phyloP scores from a whole-genome alignment of 1,140 invertebrate species.

The Polyergus mexicanus region DNA sequence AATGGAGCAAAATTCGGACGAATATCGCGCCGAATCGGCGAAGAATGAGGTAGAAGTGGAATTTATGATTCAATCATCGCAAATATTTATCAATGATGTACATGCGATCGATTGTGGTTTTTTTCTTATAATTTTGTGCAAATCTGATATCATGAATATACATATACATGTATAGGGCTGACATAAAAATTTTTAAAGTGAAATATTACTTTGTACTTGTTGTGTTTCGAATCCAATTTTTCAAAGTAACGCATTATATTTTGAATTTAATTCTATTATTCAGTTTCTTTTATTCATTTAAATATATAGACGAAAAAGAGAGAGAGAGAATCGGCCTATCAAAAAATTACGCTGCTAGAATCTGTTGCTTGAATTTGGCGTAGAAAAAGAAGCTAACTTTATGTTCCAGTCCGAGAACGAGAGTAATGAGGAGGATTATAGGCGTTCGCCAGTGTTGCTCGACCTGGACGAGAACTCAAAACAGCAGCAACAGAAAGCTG shows the following conservation, averaged over 20 bases:
- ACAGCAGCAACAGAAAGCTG: slow-evolving; percentile 76
- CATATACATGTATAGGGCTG: background rate
- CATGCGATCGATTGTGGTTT: background rate
- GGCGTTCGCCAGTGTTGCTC: slow-evolving; percentile 81
- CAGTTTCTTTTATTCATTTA: too few relatives aligned
- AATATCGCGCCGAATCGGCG: slow-evolving; percentile 52
- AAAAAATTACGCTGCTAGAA: background rate
- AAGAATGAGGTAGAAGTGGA: slow-evolving; percentile 65
- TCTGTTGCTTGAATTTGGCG: background rate
- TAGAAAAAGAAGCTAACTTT: background rate
- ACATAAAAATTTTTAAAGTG: background rate
- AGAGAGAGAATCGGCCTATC: background rate
- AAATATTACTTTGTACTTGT: background rate
- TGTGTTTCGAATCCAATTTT: background rate
- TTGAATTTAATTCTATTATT: background rate
- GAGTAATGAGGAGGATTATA: slow-evolving; percentile 81
- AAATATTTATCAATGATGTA: slow-evolving; percentile 9
- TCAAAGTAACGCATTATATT: background rate
- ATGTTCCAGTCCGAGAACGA: slow-evolving; percentile 82
- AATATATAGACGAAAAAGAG: too few relatives aligned
- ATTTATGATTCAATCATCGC: background rate
- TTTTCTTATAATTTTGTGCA: background rate
- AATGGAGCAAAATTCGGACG: slow-evolving; percentile 66
- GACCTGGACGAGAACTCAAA: slow-evolving; percentile 85
- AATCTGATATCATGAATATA: background rate